A percentile compares a stretch with the other conserved stretches of the same genome.
Conservation (phyloP, 2,888 invertebrate genomes). For the Sicus ferrugineus region DNA sequence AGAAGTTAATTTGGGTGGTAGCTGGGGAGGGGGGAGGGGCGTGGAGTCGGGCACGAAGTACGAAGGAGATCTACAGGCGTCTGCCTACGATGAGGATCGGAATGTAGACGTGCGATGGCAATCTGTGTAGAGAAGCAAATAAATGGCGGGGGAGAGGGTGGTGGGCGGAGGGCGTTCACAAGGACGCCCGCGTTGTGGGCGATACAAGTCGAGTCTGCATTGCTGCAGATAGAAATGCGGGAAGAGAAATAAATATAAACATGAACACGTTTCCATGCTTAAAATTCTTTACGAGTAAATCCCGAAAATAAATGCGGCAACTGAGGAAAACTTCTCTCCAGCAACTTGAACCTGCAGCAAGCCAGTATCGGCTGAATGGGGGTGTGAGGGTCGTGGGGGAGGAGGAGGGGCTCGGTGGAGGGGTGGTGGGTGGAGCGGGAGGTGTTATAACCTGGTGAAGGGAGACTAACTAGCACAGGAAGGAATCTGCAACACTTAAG, state of each 20-base stretch:
- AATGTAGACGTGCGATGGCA: not conserved
- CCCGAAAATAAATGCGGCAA: conserved; percentile 31
- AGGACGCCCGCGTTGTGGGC: not conserved
- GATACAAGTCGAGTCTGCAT: not conserved
- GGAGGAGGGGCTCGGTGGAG: not conserved
- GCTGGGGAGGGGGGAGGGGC: not conserved
- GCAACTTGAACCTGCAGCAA: conserved; percentile 4
- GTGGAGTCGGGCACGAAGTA: not conserved
- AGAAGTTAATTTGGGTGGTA: not conserved
- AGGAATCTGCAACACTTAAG: not conserved
- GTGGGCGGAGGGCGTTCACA: not conserved
- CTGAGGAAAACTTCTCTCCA: conserved; percentile 22
- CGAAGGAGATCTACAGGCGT: not conserved
- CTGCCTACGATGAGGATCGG: not conserved
- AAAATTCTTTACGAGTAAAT: conserved; percentile 33
- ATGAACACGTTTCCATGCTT: conserved; percentile 32
- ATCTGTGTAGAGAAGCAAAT: not conserved
- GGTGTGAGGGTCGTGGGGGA: not conserved
- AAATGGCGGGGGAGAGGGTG: not conserved
- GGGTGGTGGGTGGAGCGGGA: too few relatives aligned
- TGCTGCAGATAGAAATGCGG: conserved; percentile 11
- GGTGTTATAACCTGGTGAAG: not conserved
- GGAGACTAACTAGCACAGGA: not conserved
- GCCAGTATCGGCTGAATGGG: not conserved
- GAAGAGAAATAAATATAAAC: conserved; percentile 29